Evolutionary conservation across 2,113 vertebrate species (phyloP).

Genomic region (Syrrhaptes paradoxus): DNA sequence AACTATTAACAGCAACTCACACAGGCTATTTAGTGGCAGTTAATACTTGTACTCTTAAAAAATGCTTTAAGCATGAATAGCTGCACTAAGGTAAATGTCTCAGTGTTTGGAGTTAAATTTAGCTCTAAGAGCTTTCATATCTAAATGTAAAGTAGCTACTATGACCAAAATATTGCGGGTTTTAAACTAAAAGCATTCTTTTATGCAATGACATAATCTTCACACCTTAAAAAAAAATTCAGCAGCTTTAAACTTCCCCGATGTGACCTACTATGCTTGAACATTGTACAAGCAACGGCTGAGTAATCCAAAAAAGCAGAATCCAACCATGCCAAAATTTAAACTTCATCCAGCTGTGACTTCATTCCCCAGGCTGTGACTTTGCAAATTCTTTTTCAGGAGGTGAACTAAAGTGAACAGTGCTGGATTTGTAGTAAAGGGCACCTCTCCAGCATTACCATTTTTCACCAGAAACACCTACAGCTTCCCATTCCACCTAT

Average conservation of each 20-base stretch:
- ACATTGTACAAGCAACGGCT: background rate
- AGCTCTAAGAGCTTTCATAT: background rate
- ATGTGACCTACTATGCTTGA: background rate
- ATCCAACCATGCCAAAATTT: background rate
- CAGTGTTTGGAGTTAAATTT: background rate
- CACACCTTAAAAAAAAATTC: background rate
- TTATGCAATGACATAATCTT: background rate
- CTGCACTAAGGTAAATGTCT: background rate
- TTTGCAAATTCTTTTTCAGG: slow-evolving; percentile 13
- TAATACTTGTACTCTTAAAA: background rate
- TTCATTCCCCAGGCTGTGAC: slow-evolving; percentile 3
- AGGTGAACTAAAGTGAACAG: background rate
- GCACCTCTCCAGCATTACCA: slow-evolving; percentile 49
- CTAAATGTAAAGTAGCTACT: background rate
- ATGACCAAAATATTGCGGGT: background rate
- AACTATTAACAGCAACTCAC: background rate
- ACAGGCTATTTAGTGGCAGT: background rate
- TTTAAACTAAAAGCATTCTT: background rate
- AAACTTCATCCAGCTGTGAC: background rate
- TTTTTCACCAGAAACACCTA: slow-evolving; percentile 70
- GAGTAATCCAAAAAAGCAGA: background rate
- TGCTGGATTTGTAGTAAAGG: slow-evolving; percentile 61
- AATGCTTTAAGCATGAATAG: background rate
- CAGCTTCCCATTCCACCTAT: slow-evolving; percentile 60
- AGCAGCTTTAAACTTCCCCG: background rate